Conservation (phyloP, 2,797 vertebrate genomes). For the Champsocephalus gunnari region DNA sequence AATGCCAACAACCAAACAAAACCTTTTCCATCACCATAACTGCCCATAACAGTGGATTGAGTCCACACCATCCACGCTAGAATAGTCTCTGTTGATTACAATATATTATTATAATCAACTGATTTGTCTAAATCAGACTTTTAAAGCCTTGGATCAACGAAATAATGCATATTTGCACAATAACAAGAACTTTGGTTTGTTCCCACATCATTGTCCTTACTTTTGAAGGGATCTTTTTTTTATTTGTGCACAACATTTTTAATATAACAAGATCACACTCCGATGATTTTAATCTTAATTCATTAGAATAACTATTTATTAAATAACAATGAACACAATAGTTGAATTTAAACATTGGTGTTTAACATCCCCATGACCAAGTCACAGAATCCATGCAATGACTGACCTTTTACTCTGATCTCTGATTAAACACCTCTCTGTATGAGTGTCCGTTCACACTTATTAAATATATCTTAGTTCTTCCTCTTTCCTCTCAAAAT, state of each 20-base stretch:
- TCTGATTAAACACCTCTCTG: neutral
- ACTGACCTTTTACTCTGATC: neutral
- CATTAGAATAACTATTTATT: neutral
- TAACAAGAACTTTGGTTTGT: too few relatives aligned
- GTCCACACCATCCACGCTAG: neutral
- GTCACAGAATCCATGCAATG: constrained; percentile 4
- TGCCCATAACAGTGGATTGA: neutral
- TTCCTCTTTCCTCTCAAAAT: neutral
- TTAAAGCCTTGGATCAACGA: too few relatives aligned
- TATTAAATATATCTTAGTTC: neutral
- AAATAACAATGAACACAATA: too few relatives aligned
- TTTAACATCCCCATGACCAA: constrained; percentile 12
- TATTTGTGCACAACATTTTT: neutral
- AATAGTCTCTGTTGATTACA: neutral
- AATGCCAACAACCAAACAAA: constrained; percentile 13
- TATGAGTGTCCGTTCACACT: constrained; percentile 3
- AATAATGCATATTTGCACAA: too few relatives aligned
- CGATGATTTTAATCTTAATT: neutral
- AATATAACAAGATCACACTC: constrained; percentile 12
- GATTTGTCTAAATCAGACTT: too few relatives aligned
- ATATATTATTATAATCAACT: too few relatives aligned
- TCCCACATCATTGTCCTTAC: too few relatives aligned
- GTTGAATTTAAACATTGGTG: too few relatives aligned
- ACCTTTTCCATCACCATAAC: neutral
- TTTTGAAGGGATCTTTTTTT: neutral